phyloP scores from a whole-genome alignment of 2,888 invertebrate genomes.

The Troglohyphantes excavatus region DNA sequence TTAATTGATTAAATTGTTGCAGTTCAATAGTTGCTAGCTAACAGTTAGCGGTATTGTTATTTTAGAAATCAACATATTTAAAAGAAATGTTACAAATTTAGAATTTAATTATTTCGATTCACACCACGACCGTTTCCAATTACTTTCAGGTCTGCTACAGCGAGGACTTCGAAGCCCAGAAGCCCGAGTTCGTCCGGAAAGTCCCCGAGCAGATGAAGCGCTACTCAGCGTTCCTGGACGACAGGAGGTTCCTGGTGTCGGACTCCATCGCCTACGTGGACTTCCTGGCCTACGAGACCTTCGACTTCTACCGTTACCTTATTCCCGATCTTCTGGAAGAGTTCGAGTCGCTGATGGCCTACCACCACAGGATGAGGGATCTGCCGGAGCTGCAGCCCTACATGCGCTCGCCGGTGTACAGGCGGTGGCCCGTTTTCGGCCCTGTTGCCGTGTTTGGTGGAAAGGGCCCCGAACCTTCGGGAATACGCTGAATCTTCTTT shows the following conservation, averaged over 20 bases:
- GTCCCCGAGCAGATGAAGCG: background rate
- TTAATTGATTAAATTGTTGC: too few relatives aligned
- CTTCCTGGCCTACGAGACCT: background rate
- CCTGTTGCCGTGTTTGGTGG: background rate
- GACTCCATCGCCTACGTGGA: conserved; percentile 10
- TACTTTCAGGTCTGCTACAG: background rate
- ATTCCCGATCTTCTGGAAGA: background rate
- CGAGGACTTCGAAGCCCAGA: background rate
- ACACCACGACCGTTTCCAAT: too few relatives aligned
- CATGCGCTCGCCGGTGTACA: background rate
- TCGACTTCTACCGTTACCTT: background rate
- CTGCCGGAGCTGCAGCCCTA: background rate
- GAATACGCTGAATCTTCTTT: too few relatives aligned
- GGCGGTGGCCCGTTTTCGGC: background rate
- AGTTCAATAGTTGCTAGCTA: too few relatives aligned
- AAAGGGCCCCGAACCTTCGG: background rate
- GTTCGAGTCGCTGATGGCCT: background rate
- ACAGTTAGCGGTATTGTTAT: too few relatives aligned
- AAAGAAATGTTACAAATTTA: too few relatives aligned
- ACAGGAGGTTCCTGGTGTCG: background rate
- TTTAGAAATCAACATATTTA: too few relatives aligned
- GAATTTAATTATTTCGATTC: too few relatives aligned
- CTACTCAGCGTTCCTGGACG: background rate
- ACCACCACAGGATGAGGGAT: background rate
- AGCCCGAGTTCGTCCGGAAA: background rate